Conservation (phyloP, 2,888 invertebrate genomes). For the Odontothrips loti region DNA sequence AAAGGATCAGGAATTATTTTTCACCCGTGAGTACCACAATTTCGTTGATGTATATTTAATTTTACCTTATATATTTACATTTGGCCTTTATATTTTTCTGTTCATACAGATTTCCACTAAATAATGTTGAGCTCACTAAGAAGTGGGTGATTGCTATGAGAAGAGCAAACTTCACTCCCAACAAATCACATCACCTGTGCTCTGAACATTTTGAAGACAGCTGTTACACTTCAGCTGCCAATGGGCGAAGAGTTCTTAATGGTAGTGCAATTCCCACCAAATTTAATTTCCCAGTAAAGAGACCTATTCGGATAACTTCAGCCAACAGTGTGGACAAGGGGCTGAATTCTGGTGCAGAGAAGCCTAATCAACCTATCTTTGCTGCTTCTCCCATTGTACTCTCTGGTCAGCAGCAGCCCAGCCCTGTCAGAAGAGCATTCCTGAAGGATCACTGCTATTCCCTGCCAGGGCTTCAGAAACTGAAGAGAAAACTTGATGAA, state of each 20-base stretch:
- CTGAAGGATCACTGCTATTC: constrained; percentile 5
- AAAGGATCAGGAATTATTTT: constrained; percentile 3
- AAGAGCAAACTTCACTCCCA: background rate
- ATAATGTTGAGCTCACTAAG: background rate
- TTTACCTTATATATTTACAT: background rate
- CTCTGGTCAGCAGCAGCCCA: background rate
- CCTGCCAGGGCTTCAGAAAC: background rate
- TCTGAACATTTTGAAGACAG: constrained; percentile 23
- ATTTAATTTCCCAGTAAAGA: background rate
- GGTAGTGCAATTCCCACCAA: background rate
- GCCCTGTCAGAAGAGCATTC: constrained; percentile 3
- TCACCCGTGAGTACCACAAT: background rate
- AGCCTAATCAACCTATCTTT: background rate
- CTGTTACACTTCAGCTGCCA: background rate
- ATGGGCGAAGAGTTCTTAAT: constrained; percentile 22
- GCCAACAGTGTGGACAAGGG: background rate
- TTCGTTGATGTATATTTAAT: background rate
- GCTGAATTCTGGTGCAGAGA: background rate
- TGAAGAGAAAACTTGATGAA: constrained; percentile 5
- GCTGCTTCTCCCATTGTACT: constrained; percentile 5
- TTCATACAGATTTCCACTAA: background rate
- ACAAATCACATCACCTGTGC: background rate
- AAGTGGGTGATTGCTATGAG: constrained; percentile 13
- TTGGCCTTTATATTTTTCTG: background rate
- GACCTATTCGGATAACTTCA: background rate